Percentiles rank a stretch among this genome's conserved stretches.
These are phyloP conservation scores for Acanthacorydalis orientalis DNA, from an alignment of 2,888 invertebrate species.

Conservation along the genomic window DNA sequence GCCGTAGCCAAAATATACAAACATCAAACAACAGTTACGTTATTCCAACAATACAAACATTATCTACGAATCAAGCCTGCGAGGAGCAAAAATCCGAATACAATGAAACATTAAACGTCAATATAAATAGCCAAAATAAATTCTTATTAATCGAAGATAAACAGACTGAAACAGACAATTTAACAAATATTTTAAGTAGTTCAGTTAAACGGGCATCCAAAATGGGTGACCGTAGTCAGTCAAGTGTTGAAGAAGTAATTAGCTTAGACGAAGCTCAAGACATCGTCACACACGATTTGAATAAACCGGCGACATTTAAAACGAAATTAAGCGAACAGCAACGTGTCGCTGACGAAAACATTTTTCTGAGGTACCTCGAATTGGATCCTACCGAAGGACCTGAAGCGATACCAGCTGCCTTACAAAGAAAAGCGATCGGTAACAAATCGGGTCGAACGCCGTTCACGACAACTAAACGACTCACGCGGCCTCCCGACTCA, in stretches of 20 bases:
- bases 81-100: no score
- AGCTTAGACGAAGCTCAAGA: slow-evolving; percentile 14
- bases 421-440: slow-evolving; percentile 33
- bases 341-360: slow-evolving; percentile 51
- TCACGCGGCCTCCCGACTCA: slow-evolving; percentile 26
- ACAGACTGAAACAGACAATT: no score
- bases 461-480: slow-evolving; percentile 58
- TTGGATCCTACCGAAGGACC: slow-evolving; percentile 56
- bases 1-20: slow-evolving; percentile 1
- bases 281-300: slow-evolving; percentile 20
- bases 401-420: slow-evolving; percentile 37
- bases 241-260: slow-evolving; percentile 26
- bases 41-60: slow-evolving; percentile 8
- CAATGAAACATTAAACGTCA: no score
- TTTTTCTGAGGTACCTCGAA: slow-evolving; percentile 57
- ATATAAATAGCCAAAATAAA: no score
- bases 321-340: slow-evolving; percentile 36
- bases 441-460: slow-evolving; percentile 55
- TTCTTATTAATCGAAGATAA: no score
- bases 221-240: slow-evolving; percentile 29
- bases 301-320: slow-evolving; percentile 28
- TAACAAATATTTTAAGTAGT: no score
- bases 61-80: no score
- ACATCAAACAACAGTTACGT: slow-evolving; percentile 5
- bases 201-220: slow-evolving; percentile 8